A percentile compares a stretch with the other conserved stretches of the same genome.
phyloP scores from a whole-genome alignment of 2,888 invertebrate species.

The Sesia bembeciformis region DNA sequence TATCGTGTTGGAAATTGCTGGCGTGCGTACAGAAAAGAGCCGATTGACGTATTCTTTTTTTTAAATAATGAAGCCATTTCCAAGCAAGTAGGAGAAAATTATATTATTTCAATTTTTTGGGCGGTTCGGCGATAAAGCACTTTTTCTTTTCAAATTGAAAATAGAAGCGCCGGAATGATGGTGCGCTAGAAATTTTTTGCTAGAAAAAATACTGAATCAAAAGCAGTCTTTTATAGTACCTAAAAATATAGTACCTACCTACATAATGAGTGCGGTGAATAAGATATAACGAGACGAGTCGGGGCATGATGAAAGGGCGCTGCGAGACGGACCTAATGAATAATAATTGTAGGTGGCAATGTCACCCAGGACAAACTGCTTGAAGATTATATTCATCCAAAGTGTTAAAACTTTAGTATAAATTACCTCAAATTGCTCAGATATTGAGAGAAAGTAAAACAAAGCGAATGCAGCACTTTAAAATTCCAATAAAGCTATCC shows the following conservation, averaged over 20 bases:
- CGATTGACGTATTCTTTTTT: no score
- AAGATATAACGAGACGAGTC: conserved; percentile 46
- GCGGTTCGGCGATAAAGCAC: no score
- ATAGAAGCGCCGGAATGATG: not conserved
- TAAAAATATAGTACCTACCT: conserved; percentile 25
- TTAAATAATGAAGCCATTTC: no score
- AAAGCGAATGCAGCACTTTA: no score
- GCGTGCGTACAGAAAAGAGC: no score
- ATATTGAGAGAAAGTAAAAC: no score
- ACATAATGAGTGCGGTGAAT: conserved; percentile 45
- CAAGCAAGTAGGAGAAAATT: no score
- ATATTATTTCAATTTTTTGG: no score
- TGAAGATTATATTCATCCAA: not conserved
- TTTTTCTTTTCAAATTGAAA: not conserved
- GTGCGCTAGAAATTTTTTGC: not conserved
- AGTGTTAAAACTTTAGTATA: no score
- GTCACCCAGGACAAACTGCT: conserved; percentile 32
- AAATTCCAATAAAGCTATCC: no score
- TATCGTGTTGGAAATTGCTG: no score
- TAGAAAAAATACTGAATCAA: not conserved
- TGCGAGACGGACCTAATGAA: conserved; percentile 45
- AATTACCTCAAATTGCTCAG: no score
- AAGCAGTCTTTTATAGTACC: conserved; percentile 32
- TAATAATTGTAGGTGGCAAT: conserved; percentile 46
- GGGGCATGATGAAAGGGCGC: conserved; percentile 48